Percentiles rank a stretch among this genome's conserved stretches.
Evolutionary conservation across 2,797 vertebrate species (phyloP).

Genomic region (Scarus forsteni): DNA sequence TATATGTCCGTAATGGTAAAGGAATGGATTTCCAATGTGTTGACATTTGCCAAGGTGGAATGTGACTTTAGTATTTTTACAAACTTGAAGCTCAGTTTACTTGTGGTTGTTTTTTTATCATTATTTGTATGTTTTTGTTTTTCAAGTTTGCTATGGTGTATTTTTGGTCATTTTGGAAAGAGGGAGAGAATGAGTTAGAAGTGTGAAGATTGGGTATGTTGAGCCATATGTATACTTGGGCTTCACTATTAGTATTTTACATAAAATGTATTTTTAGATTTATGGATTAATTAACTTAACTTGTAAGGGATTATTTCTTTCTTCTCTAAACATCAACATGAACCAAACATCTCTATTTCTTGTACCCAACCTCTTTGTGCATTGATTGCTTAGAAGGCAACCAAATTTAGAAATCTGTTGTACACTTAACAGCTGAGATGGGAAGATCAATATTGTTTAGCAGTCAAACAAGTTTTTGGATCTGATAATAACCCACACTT

Average conservation of each 20-base stretch:
- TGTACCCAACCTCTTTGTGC: not conserved
- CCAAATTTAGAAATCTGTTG: too few relatives aligned
- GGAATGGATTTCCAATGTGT: slow-evolving; percentile 64
- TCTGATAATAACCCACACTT: too few relatives aligned
- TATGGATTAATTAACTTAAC: not conserved
- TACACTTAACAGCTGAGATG: too few relatives aligned
- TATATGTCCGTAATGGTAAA: slow-evolving; percentile 62
- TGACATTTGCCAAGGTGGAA: slow-evolving; percentile 65
- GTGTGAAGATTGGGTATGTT: slow-evolving; percentile 30
- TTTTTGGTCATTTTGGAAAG: slow-evolving; percentile 55
- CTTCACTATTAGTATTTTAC: slow-evolving; percentile 37
- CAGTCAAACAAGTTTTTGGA: too few relatives aligned
- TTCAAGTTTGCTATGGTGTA: slow-evolving; percentile 70
- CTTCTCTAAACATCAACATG: not conserved
- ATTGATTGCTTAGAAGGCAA: too few relatives aligned
- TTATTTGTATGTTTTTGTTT: slow-evolving; percentile 36
- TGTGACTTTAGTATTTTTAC: slow-evolving; percentile 78
- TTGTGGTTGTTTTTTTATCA: slow-evolving; percentile 47
- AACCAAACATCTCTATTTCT: not conserved
- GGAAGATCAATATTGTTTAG: too few relatives aligned
- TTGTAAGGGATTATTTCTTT: not conserved
- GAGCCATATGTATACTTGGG: slow-evolving; percentile 68
- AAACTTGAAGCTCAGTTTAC: slow-evolving; percentile 78
- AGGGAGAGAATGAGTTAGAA: slow-evolving; percentile 19
- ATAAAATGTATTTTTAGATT: not conserved